These are phyloP conservation scores for Bruchidius siliquastri DNA, from an alignment of 2,888 invertebrate species.

Conservation along the genomic window DNA sequence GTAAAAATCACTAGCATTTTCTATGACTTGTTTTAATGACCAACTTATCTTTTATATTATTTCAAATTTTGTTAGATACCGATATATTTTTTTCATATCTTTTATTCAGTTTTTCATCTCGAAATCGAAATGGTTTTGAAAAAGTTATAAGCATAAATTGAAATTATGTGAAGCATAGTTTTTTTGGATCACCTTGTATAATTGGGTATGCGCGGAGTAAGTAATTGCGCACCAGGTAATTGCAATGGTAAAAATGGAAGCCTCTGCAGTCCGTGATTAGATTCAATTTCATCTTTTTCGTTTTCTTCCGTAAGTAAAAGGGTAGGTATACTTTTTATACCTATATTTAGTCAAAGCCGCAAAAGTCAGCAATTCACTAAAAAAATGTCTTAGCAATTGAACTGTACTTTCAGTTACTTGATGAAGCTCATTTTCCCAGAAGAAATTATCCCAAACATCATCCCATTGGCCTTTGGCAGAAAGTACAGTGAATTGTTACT, in stretches of 20 bases:
- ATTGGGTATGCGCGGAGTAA: constrained; percentile 51
- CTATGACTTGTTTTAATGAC: too few species aligned
- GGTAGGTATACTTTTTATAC: constrained; percentile 57
- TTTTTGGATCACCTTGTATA: background rate
- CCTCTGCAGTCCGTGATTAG: constrained; percentile 33
- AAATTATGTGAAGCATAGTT: background rate
- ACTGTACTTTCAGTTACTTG: constrained; percentile 20
- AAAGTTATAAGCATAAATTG: background rate
- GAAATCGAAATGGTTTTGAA: background rate
- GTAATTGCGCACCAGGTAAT: constrained; percentile 58
- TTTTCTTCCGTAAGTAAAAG: constrained; percentile 55
- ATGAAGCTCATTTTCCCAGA: background rate
- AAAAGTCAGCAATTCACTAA: constrained; percentile 19
- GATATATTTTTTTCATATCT: too few species aligned
- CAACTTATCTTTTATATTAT: too few species aligned
- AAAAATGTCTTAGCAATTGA: constrained; percentile 15
- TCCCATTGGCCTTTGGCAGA: constrained; percentile 4
- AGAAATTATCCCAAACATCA: background rate
- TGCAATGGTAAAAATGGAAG: constrained; percentile 26
- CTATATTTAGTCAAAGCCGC: constrained; percentile 31
- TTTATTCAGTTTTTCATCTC: too few species aligned
- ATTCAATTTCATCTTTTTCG: constrained; percentile 39
- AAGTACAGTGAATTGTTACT: constrained; percentile 23
- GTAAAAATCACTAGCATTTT: too few species aligned
- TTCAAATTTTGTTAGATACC: too few species aligned